Evolutionary conservation across 2,888 invertebrate species (phyloP).

Genomic region (Eutolmus rufibarbis): DNA sequence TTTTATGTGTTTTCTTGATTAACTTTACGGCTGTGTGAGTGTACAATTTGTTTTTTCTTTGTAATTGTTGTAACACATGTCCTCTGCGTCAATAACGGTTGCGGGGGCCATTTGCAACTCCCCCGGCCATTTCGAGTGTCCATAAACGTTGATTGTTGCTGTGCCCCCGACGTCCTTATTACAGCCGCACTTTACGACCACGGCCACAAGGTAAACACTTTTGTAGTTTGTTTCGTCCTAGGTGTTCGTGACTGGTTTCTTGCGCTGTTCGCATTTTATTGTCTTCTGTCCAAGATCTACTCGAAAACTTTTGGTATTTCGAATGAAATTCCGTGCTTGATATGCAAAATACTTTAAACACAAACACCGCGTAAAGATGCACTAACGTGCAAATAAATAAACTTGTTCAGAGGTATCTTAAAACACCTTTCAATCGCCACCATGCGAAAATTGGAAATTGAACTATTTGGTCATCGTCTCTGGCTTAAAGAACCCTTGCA

Average conservation of each 20-base stretch:
- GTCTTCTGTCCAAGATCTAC: background rate
- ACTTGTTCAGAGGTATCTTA: no score
- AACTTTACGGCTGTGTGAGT: slow-evolving; percentile 39
- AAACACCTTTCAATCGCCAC: no score
- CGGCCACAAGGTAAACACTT: slow-evolving; percentile 15
- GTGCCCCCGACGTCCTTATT: slow-evolving; percentile 42
- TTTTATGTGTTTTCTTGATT: slow-evolving; percentile 46
- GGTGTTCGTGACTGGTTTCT: background rate
- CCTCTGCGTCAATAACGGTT: slow-evolving; percentile 17
- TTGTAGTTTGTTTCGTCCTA: background rate
- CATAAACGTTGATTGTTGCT: slow-evolving; percentile 42
- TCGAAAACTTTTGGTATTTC: background rate
- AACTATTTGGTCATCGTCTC: no score
- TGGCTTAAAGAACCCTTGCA: no score
- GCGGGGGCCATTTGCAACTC: slow-evolving; percentile 23
- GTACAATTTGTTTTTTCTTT: slow-evolving; percentile 40
- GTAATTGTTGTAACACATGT: slow-evolving; percentile 40
- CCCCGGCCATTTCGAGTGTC: slow-evolving; percentile 25
- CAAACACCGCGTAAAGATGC: background rate
- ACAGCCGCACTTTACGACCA: slow-evolving; percentile 19
- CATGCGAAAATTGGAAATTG: no score
- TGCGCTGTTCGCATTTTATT: background rate
- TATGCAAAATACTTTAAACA: background rate
- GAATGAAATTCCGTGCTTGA: background rate
- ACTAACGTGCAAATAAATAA: no score